Evolutionary conservation across 2,888 invertebrate species (phyloP).

Genomic region (Plagodis dolabraria): DNA sequence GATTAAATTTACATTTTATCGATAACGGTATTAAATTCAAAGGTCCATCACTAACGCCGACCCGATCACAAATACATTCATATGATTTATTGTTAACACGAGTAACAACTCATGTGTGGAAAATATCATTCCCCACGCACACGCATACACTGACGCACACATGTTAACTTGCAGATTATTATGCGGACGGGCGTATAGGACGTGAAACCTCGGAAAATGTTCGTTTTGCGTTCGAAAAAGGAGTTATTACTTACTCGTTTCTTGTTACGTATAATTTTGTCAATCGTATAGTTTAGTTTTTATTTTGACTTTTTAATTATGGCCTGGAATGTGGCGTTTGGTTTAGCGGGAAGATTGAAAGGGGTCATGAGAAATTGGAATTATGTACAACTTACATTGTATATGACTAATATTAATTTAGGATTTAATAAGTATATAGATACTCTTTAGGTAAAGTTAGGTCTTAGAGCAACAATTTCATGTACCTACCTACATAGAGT

Average conservation of each 20-base stretch:
- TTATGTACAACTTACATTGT: too few species aligned
- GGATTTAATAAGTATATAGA: too few species aligned
- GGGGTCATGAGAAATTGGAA: too few species aligned
- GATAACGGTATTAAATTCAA: conserved; percentile 33
- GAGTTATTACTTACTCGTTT: conserved; percentile 40
- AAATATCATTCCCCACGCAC: conserved; percentile 68
- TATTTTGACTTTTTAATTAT: conserved; percentile 25
- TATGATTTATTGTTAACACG: conserved; percentile 83
- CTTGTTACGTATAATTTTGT: conserved; percentile 39
- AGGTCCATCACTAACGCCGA: conserved; percentile 44
- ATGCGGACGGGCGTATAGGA: conserved; percentile 52
- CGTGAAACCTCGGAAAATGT: conserved; percentile 59
- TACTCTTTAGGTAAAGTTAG: too few species aligned
- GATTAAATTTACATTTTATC: background rate
- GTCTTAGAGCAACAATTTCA: too few species aligned
- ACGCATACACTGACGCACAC: conserved; percentile 42
- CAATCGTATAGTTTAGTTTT: conserved; percentile 32
- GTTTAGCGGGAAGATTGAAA: conserved; percentile 13
- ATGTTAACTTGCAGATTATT: conserved; percentile 42
- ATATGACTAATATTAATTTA: too few species aligned
- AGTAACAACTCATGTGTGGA: conserved; percentile 73
- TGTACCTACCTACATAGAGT: too few species aligned
- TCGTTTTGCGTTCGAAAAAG: conserved; percentile 47
- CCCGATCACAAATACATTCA: conserved; percentile 81
- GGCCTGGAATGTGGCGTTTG: conserved; percentile 15